A percentile compares a stretch with the other conserved stretches of the same genome.
These are phyloP conservation scores for Catharus bicknelli DNA, from an alignment of 2,113 vertebrate genomes.

Conservation along the genomic window DNA sequence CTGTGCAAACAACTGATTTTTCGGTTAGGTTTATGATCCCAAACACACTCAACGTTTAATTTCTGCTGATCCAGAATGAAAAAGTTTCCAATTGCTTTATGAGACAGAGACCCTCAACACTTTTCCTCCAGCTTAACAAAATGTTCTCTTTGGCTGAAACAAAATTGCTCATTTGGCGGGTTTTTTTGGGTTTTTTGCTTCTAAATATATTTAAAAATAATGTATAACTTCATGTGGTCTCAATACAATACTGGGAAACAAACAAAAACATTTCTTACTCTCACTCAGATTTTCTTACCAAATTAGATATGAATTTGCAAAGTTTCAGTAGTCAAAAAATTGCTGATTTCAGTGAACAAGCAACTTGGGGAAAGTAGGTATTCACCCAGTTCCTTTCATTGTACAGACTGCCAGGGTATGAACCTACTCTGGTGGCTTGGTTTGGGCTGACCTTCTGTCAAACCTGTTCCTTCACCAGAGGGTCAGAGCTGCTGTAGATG, in stretches of 20 bases:
- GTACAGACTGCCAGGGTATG: neutral
- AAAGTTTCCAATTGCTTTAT: neutral
- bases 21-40: neutral
- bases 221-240: neutral
- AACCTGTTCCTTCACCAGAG: neutral
- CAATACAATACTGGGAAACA: neutral
- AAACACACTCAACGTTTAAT: neutral
- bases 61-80: neutral
- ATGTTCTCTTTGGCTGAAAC: neutral
- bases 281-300: neutral
- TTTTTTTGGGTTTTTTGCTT: neutral
- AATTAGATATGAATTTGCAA: neutral
- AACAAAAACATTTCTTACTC: neutral
- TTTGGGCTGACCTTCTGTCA: neutral
- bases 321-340: neutral
- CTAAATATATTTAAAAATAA: neutral
- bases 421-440: neutral
- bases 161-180: neutral
- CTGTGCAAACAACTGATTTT: slow-evolving; percentile 21
- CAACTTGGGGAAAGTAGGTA: neutral
- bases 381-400: neutral
- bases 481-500: neutral
- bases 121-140: slow-evolving; percentile 1
- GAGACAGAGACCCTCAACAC: neutral
- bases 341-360: neutral